A percentile compares a stretch with the other conserved stretches of the same genome.
phyloP scores from a whole-genome alignment of 2,113 vertebrate species.

The Falco punctatus region DNA sequence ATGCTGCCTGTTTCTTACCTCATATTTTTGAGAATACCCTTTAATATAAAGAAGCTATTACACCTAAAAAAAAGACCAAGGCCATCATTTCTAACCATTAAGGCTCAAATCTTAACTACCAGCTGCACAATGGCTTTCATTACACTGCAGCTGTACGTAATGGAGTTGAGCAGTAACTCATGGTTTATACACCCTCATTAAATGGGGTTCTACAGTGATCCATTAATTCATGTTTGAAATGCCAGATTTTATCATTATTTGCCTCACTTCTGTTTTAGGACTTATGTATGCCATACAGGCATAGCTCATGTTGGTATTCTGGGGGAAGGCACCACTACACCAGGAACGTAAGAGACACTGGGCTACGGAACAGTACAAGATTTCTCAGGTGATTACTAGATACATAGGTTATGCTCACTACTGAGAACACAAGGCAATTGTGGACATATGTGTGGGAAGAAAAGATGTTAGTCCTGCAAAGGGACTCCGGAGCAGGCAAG shows the following conservation, averaged over 20 bases:
- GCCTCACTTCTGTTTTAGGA: slow-evolving; percentile 53
- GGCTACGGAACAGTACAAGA: not conserved
- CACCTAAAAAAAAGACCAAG: slow-evolving; percentile 10
- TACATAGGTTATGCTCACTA: not conserved
- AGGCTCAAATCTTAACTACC: slow-evolving; percentile 51
- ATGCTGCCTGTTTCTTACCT: not conserved
- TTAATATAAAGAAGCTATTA: slow-evolving; percentile 55
- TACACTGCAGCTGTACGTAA: slow-evolving; percentile 33
- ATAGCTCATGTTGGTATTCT: not conserved
- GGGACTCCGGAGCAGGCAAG: not conserved
- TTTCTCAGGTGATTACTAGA: not conserved
- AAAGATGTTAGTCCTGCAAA: not conserved
- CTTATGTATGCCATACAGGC: not conserved
- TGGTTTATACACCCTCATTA: slow-evolving; percentile 61
- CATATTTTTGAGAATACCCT: not conserved
- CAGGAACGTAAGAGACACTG: not conserved
- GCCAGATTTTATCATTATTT: slow-evolving; percentile 67
- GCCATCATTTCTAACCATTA: slow-evolving; percentile 53
- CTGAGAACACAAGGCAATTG: not conserved
- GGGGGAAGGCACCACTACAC: not conserved
- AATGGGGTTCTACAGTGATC: slow-evolving; percentile 48
- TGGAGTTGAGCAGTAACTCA: slow-evolving; percentile 67
- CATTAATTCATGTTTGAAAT: slow-evolving; percentile 66
- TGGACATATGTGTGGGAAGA: not conserved
- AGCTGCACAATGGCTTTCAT: slow-evolving; percentile 50